These are phyloP conservation scores for Batillaria attramentaria DNA, from an alignment of 1,140 invertebrate genomes.

Conservation along the genomic window DNA sequence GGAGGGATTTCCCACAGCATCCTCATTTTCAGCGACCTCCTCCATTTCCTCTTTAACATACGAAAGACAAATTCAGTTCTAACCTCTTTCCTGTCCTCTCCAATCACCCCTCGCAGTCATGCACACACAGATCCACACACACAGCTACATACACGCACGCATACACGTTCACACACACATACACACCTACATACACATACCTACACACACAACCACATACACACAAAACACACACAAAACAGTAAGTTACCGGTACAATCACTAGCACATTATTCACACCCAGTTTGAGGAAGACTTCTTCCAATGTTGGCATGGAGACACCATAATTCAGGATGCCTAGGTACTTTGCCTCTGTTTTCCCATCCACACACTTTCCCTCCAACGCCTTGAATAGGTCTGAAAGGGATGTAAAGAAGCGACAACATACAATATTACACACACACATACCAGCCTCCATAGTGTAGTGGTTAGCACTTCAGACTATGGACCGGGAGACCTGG, in stretches of 20 bases:
- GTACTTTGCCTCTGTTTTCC: constrained; percentile 35
- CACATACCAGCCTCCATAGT: no score
- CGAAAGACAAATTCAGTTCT: no score
- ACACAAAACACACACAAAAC: no score
- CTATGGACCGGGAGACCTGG: no score
- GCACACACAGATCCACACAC: background rate
- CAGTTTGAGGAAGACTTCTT: constrained; percentile 81
- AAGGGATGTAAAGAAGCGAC: constrained; percentile 22
- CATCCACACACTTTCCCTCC: constrained; percentile 36
- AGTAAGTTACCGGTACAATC: background rate
- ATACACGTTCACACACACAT: background rate
- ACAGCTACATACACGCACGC: background rate
- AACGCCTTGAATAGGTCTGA: constrained; percentile 56
- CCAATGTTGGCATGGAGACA: constrained; percentile 93
- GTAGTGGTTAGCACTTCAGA: no score
- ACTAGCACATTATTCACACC: constrained; percentile 56
- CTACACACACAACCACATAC: no score
- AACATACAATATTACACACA: background rate
- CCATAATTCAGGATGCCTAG: constrained; percentile 87
- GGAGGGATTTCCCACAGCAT: no score
- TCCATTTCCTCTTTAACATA: no score
- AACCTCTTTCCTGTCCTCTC: no score
- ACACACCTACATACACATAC: no score
- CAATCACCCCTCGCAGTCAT: background rate
- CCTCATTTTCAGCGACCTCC: no score